These are phyloP conservation scores for Desmodus rotundus DNA, from an alignment of 2,113 vertebrate species.

Conservation along the genomic window DNA sequence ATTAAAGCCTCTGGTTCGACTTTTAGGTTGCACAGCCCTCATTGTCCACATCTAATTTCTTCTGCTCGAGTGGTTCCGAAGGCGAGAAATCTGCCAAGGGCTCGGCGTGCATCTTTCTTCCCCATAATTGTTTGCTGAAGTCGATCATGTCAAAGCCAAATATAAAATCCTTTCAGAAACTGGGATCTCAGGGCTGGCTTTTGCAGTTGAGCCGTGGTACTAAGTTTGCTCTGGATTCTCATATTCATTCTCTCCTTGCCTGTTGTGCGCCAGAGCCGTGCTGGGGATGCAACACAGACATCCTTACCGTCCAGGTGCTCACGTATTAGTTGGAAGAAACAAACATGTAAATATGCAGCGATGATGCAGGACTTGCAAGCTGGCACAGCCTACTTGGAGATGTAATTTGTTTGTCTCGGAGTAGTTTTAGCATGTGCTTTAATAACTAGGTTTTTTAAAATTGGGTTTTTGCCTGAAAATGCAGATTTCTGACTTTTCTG, in stretches of 20 bases:
- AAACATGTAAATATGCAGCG: neutral
- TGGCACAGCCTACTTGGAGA: neutral
- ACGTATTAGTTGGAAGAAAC: neutral
- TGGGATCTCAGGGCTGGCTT: neutral
- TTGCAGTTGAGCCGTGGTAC: neutral
- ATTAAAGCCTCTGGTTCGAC: neutral
- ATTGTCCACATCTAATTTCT: constrained; percentile 15
- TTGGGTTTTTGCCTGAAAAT: neutral
- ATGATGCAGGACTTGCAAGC: neutral
- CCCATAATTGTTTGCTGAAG: neutral
- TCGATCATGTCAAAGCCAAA: constrained; percentile 10
- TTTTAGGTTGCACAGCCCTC: constrained; percentile 2
- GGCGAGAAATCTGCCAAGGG: neutral
- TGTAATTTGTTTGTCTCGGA: neutral
- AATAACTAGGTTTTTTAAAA: neutral
- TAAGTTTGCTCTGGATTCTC: neutral
- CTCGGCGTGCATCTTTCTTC: neutral
- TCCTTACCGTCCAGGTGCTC: neutral
- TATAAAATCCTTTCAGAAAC: constrained; percentile 23
- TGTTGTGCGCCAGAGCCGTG: neutral
- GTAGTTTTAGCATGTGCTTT: neutral
- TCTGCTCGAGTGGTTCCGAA: neutral
- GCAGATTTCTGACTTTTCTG: constrained; percentile 14
- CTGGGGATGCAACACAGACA: neutral
- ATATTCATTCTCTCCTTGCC: neutral